These are phyloP conservation scores for Biston stratarius DNA, from an alignment of 2,888 invertebrate species.

Conservation along the genomic window DNA sequence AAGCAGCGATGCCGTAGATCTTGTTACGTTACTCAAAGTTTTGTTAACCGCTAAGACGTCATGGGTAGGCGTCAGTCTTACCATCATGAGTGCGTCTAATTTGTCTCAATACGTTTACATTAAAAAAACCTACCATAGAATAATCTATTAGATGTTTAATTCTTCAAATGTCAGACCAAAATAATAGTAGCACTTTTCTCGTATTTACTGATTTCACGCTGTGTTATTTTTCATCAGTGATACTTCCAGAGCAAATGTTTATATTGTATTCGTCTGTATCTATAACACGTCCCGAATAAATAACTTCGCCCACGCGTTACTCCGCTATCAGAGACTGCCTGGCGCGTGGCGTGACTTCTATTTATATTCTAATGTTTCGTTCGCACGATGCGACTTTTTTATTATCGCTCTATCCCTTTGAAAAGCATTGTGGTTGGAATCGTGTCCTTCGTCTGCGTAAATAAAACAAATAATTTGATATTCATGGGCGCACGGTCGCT, in stretches of 20 bases:
- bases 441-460: not conserved
- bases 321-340: conserved; percentile 23
- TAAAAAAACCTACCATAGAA: not conserved
- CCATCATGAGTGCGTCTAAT: no score
- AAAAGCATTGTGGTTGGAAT: not conserved
- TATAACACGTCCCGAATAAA: conserved; percentile 29
- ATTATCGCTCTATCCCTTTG: conserved; percentile 7
- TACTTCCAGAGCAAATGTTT: conserved; percentile 20
- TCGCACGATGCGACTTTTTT: conserved; percentile 20
- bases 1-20: no score
- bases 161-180: no score
- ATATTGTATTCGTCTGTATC: conserved; percentile 14
- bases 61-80: no score
- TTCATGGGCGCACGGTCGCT: no score
- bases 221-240: conserved; percentile 16
- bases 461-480: not conserved
- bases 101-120: no score
- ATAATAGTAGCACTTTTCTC: not conserved
- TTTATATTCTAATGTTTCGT: conserved; percentile 21
- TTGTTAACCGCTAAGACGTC: no score
- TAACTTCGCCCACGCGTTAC: conserved; percentile 24
- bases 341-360: conserved; percentile 28
- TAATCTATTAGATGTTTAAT: not conserved
- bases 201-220: conserved; percentile 5
- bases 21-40: no score